These are phyloP conservation scores for Chrysochloris asiatica DNA, from an alignment of 2,113 vertebrate species.

Conservation along the genomic window DNA sequence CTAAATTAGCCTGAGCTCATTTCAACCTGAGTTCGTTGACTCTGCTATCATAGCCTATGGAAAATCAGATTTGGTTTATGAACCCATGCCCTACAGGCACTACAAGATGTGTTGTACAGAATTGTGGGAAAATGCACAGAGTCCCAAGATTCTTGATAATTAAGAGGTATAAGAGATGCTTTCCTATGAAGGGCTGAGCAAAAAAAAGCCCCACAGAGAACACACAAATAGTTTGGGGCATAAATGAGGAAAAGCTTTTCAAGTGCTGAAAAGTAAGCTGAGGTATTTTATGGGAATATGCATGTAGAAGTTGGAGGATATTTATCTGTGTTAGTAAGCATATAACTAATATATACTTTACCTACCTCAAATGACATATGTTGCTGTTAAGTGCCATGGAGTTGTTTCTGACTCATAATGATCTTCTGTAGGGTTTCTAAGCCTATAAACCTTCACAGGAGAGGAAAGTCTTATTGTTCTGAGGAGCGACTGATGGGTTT, in stretches of 20 bases:
- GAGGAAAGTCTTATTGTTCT: no score
- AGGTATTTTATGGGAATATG: neutral
- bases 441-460: no score
- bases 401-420: no score
- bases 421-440: no score
- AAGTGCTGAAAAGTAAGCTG: neutral
- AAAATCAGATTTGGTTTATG: neutral
- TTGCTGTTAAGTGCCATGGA: no score
- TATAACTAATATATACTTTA: neutral
- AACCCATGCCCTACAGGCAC: neutral
- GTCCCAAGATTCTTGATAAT: neutral
- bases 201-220: neutral
- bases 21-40: neutral
- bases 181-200: neutral
- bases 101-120: neutral
- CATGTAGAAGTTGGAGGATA: neutral
- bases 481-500: no score
- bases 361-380: neutral
- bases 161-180: neutral
- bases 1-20: conserved; percentile 25
- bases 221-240: neutral
- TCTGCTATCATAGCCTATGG: neutral
- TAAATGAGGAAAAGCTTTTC: neutral
- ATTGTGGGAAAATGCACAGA: neutral
- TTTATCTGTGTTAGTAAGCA: neutral